phyloP scores from a whole-genome alignment of 2,113 vertebrate species.

The Cyprinodon brontotheroides region DNA sequence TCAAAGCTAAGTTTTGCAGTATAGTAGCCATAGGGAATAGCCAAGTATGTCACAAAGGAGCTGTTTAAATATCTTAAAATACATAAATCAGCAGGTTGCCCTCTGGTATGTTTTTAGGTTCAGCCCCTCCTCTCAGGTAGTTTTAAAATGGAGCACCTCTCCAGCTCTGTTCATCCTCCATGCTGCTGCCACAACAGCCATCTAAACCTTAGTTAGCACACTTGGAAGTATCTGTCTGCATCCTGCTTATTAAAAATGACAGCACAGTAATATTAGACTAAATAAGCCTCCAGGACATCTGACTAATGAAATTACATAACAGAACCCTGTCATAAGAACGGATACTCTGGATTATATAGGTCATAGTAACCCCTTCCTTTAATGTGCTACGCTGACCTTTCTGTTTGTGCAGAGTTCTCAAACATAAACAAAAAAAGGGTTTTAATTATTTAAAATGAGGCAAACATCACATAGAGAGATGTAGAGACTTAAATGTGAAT shows the following conservation, averaged over 20 bases:
- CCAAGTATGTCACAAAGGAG: neutral
- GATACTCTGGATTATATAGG: conserved; percentile 28
- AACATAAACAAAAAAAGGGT: neutral
- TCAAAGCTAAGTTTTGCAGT: neutral
- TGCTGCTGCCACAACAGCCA: conserved; percentile 37
- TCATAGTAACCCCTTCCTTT: conserved; percentile 2
- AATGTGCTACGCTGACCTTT: neutral
- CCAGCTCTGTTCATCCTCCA: conserved; percentile 40
- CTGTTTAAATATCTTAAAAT: neutral
- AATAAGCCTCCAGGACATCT: neutral
- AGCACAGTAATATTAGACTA: neutral
- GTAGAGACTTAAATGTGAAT: neutral
- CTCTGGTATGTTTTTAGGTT: conserved; percentile 35
- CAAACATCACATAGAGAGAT: neutral
- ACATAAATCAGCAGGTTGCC: neutral
- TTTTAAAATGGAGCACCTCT: conserved; percentile 21
- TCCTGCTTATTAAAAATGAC: conserved; percentile 1
- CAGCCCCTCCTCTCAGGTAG: conserved; percentile 35
- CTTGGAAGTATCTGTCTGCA: conserved; percentile 11
- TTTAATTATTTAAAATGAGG: neutral
- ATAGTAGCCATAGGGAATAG: neutral
- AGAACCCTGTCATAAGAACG: conserved; percentile 19
- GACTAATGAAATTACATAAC: conserved; percentile 32
- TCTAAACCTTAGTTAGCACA: conserved; percentile 20
- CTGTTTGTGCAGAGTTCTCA: neutral